A percentile compares a stretch with the other conserved stretches of the same genome.
phyloP scores from a whole-genome alignment of 2,888 invertebrate species.

The Hirtodrosophila cameraria region DNA sequence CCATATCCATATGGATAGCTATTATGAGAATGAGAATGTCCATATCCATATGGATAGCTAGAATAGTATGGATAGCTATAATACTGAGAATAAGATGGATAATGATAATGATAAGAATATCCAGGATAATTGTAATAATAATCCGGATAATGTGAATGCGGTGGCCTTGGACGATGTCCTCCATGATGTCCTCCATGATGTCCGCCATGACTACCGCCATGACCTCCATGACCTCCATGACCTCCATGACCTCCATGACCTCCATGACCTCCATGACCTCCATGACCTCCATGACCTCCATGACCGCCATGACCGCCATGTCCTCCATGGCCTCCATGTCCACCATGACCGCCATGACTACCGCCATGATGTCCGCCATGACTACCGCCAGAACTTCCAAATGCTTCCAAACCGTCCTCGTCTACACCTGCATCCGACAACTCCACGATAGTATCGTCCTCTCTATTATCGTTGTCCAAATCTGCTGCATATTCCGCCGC shows the following conservation, averaged over 20 bases:
- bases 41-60: background rate
- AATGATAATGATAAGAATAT: background rate
- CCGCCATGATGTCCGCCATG: background rate
- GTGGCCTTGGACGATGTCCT: background rate
- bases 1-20: background rate
- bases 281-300: background rate
- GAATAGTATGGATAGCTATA: background rate
- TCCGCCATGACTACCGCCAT: background rate
- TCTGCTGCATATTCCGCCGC: background rate
- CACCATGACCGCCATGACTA: background rate
- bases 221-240: background rate
- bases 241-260: background rate
- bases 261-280: background rate
- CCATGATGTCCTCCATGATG: too few relatives aligned
- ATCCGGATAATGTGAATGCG: background rate
- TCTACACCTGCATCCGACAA: background rate
- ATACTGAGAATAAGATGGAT: background rate
- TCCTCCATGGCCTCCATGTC: background rate
- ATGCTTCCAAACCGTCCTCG: background rate
- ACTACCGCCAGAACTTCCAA: background rate
- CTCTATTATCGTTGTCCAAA: background rate
- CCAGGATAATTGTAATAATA: slow-evolving; percentile 1
- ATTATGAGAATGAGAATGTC: too few relatives aligned
- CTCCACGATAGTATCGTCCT: background rate
- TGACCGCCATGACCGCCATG: background rate